Conservation (phyloP, 2,797 vertebrate genomes). For the Ctenochaetus hawaiiensis region DNA sequence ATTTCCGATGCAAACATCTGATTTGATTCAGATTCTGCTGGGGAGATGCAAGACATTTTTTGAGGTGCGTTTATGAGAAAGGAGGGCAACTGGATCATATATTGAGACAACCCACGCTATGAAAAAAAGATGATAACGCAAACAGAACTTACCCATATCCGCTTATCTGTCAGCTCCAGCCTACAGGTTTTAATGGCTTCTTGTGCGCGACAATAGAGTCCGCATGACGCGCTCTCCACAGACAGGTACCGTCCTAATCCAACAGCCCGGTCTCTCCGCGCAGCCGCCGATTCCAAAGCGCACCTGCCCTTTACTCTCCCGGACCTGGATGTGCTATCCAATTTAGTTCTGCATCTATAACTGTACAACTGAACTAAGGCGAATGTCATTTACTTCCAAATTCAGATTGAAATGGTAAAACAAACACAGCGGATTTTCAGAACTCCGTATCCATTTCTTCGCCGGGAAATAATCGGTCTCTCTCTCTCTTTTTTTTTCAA, state of each 20-base stretch:
- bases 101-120: slow-evolving; percentile 32
- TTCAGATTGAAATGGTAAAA: slow-evolving; percentile 44
- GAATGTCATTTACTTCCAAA: slow-evolving; percentile 75
- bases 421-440: slow-evolving; percentile 18
- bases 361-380: slow-evolving; percentile 47
- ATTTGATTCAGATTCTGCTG: slow-evolving; percentile 15
- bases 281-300: slow-evolving; percentile 78
- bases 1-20: slow-evolving; percentile 13
- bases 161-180: slow-evolving; percentile 83
- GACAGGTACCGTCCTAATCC: slow-evolving; percentile 81
- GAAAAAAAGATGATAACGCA: slow-evolving; percentile 3
- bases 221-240: slow-evolving; percentile 84
- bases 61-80: not conserved
- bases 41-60: slow-evolving; percentile 6
- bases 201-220: slow-evolving; percentile 80
- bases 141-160: slow-evolving; percentile 85
- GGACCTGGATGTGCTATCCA: slow-evolving; percentile 67
- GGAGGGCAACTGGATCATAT: slow-evolving; percentile 10
- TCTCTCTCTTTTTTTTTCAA: slow-evolving; percentile 54
- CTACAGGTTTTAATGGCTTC: slow-evolving; percentile 84
- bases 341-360: slow-evolving; percentile 63
- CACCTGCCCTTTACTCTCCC: slow-evolving; percentile 79
- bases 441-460: slow-evolving; percentile 56
- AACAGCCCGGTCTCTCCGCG: slow-evolving; percentile 74
- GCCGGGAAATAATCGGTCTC: slow-evolving; percentile 28